Evolutionary conservation across 1,140 invertebrate species (phyloP).

Genomic region (Dryas iulia): DNA sequence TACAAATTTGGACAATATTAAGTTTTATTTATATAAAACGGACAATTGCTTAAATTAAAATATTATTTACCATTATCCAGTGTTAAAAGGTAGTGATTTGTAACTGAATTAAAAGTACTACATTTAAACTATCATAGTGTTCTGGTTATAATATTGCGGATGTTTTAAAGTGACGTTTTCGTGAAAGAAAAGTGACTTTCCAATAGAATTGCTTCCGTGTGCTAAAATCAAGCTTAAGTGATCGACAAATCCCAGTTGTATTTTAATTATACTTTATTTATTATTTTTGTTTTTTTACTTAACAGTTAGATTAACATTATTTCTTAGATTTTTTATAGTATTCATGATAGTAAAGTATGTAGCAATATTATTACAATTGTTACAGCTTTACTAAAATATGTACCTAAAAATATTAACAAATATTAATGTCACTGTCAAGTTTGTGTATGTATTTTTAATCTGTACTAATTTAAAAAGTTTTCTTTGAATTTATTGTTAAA

Average conservation of each 20-base stretch:
- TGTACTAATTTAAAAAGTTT: background rate
- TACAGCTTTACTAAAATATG: background rate
- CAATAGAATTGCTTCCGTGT: background rate
- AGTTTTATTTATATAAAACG: background rate
- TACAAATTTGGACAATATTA: background rate
- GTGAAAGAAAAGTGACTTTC: background rate
- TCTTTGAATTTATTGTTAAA: background rate
- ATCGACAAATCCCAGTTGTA: conserved; percentile 8
- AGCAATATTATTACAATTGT: conserved; percentile 14
- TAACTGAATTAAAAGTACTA: background rate
- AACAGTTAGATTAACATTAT: no score
- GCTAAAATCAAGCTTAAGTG: conserved; percentile 6
- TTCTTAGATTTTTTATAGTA: background rate
- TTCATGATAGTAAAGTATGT: conserved; percentile 2
- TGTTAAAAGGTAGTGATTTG: background rate
- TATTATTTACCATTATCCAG: background rate
- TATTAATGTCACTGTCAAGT: background rate
- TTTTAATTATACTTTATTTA: conserved; percentile 23
- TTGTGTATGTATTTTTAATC: background rate
- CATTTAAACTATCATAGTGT: background rate
- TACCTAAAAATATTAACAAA: background rate
- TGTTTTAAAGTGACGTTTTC: background rate
- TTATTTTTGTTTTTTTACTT: no score
- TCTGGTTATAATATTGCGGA: background rate
- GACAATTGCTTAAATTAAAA: background rate